Evolutionary conservation across 92 coral and sea anemone species (phyloP).

Genomic region (Phenganax subtilis): DNA sequence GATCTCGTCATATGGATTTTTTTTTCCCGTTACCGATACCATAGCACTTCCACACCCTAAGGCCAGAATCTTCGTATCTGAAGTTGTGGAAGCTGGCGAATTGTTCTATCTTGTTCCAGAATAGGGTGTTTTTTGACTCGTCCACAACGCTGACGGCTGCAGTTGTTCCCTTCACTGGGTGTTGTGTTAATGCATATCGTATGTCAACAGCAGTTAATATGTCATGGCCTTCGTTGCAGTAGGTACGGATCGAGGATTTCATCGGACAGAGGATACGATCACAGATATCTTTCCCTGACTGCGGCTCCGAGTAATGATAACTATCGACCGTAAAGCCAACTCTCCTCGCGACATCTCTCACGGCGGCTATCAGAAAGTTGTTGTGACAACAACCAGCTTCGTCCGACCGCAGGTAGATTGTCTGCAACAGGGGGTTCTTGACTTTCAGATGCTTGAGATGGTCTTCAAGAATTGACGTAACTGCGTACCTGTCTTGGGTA

Average conservation of each 20-base stretch:
- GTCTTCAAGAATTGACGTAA: no score
- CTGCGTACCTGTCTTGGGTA: no score
- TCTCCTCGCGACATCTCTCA: no score
- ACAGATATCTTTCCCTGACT: no score
- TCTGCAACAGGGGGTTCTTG: no score
- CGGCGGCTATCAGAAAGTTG: no score
- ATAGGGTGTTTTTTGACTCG: constrained; percentile 1
- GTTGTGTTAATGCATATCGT: constrained; percentile 34
- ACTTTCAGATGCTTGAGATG: no score
- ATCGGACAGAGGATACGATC: constrained; percentile 35
- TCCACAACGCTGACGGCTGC: constrained; percentile 37
- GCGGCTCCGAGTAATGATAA: no score
- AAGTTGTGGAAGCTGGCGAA: neutral
- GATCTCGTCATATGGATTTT: constrained; percentile 24
- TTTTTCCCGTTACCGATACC: constrained; percentile 43
- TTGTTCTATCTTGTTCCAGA: neutral
- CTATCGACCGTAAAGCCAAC: no score
- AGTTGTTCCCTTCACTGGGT: constrained; percentile 41
- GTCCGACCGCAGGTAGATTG: no score
- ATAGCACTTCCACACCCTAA: constrained; percentile 43
- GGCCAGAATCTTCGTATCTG: constrained; percentile 29
- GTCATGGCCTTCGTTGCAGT: constrained; percentile 34
- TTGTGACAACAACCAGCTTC: no score
- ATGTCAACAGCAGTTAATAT: constrained; percentile 34
- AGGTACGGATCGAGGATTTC: constrained; percentile 22